Conservation (phyloP, 2,113 vertebrate genomes). For the Monopterus albus region DNA sequence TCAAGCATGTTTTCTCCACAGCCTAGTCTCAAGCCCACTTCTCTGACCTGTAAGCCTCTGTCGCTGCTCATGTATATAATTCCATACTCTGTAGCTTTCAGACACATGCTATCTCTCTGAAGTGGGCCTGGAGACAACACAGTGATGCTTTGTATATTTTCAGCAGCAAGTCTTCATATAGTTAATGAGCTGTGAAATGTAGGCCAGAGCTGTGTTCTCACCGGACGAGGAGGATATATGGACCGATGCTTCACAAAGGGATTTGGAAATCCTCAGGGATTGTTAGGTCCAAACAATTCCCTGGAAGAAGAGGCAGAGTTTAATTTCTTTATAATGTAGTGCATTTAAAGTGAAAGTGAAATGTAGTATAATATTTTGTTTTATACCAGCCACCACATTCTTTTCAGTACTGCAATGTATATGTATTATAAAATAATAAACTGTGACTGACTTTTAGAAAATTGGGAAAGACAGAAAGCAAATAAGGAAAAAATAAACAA, state of each 20-base stretch:
- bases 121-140: constrained; percentile 37
- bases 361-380: no score
- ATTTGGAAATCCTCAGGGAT: constrained; percentile 37
- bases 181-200: constrained; percentile 76
- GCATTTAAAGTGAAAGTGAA: constrained; percentile 14
- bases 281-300: background rate
- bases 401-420: no score
- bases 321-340: constrained; percentile 27
- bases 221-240: constrained; percentile 46
- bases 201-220: constrained; percentile 61
- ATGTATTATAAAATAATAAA: no score
- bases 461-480: no score
- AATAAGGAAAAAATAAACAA: background rate
- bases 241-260: constrained; percentile 33
- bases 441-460: no score
- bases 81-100: background rate
- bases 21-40: background rate
- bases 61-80: background rate
- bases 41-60: background rate
- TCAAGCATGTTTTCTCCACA: background rate
- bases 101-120: constrained; percentile 26
- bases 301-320: constrained; percentile 8
- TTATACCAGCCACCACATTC: no score
- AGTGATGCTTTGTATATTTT: constrained; percentile 55
- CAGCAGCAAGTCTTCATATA: constrained; percentile 61